Base-by-base conservation (phyloP, 1,140 invertebrate species). In the Pomacea maculata region DNA sequence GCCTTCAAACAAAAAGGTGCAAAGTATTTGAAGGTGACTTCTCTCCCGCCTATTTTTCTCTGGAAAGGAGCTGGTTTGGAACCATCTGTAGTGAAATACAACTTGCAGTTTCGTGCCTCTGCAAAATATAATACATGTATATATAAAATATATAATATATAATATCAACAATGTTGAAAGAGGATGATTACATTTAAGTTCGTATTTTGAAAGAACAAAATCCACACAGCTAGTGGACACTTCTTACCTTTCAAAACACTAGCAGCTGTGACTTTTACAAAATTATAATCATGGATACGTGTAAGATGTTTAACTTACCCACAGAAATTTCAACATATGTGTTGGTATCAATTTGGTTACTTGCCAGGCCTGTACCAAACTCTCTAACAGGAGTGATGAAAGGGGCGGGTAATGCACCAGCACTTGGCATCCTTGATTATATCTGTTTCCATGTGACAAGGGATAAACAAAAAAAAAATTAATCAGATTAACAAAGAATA, bases 21-120 rank as follows among this genome's bases (percentile, higher is more conserved):
- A 68, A 86, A 87, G 76, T 92, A 92, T 86, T 88, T 88, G 79
- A 91, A 91, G 52, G 91, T 92, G 5, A 88, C 77, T 84, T 91
- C 88, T 65, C 85, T 83, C 14, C 90, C 90, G 25, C 84, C 87
- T 72, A 89, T 84, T 77, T 89, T 90, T 25, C 88, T 79, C 80
- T 91, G 87, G 78, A 90, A 91, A 25, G 91, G 90, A 77, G 84
- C 85, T 63, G 91, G 91, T 80, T 91, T 91, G 15, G 87, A 88
- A 14, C 91, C 91, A 89, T 92, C 90, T 52, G 91, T 91, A 8
- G 91, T 91, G 81, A 92, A 92, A 78, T 88, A 92, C 64, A 92
- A 86, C 80, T 88, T 90, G 78, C 87, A 88, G 70, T 87, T 85
- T 77, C 87, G 87, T 71, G 88, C 88, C 70, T 92, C 91, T 92